Evolutionary conservation across 1,140 invertebrate genomes (phyloP), one percentile per base, ranked within the genome.

Genomic region (Thaumetopoea pityocampa): DNA sequence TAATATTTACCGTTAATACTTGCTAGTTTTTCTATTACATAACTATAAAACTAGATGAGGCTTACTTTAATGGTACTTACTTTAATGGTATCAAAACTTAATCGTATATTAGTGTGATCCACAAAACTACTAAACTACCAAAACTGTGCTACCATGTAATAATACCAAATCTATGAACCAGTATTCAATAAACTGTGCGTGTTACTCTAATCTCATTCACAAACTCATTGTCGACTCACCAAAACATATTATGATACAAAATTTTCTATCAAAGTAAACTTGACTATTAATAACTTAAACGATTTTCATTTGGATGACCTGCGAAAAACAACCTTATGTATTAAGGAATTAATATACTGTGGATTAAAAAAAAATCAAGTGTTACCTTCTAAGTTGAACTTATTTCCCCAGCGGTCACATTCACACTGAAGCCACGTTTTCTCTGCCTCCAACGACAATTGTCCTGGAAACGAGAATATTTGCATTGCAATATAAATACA

Each of bases 351-450:
- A 20, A 14, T 38, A 7, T n/a, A 15, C 23, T 9, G 10, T 4
- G 2, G 15, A 5, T 6, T 26, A 12, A 15, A 28, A 2, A 24
- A 26, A 11, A 30, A 23, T 19, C 34, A 17, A n/a, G 42, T 22
- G 15, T 85, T 89, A 94, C 92, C 91, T 91, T 93, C 91, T 76
- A 93, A 86, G 86, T 92, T 92, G 79, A 90, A 92, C 77, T 90
- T 91, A 55, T 92, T 87, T 55, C 92, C 92, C 92, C 92, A 95
- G 62, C 92, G 89, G 74, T 94, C 92, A 71, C 92, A 93, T 85
- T 96, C 93, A 73, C 91, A 94, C 78, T 94, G 93, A 61, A 95
- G 86, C 93, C 94, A 95, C 50, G 92, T 93, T 78, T 93, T 93
- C 85, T 95, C 93, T 48, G 92, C 92, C 80, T 94, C 93, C 68